Evolutionary conservation across 1,140 invertebrate genomes (phyloP).

Genomic region (Aethina tumida): DNA sequence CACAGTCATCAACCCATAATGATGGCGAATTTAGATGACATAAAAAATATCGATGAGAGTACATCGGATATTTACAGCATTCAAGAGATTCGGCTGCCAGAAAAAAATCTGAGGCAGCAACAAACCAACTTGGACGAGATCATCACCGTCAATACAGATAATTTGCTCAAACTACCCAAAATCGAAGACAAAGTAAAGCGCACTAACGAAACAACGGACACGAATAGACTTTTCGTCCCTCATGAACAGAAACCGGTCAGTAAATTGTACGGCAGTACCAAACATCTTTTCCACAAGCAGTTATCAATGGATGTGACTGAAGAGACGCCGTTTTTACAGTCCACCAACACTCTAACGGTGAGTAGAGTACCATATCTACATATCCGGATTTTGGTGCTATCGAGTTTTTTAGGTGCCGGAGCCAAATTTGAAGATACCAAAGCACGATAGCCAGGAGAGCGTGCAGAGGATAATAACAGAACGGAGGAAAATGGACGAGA

Average conservation of each 20-base stretch:
- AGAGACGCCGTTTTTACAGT: constrained; percentile 29
- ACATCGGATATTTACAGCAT: constrained; percentile 33
- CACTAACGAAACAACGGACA: constrained; percentile 20
- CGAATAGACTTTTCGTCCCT: constrained; percentile 25
- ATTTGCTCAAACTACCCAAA: constrained; percentile 15
- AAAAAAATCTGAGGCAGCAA: constrained; percentile 13
- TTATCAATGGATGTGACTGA: constrained; percentile 29
- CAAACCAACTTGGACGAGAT: constrained; percentile 27
- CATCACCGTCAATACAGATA: constrained; percentile 5
- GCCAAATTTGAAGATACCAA: constrained; percentile 18
- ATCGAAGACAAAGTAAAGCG: constrained; percentile 16
- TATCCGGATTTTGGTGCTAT: constrained; percentile 4
- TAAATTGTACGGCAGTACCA: constrained; percentile 36
- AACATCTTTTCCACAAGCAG: constrained; percentile 34
- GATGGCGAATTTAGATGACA: constrained; percentile 26
- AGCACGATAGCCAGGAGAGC: constrained; percentile 33
- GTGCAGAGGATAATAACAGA: constrained; percentile 34
- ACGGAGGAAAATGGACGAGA: constrained; percentile 31
- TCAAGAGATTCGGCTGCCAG: constrained; percentile 17
- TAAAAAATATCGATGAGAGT: constrained; percentile 33
- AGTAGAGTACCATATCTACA: neutral
- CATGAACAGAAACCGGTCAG: constrained; percentile 26
- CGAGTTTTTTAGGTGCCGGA: constrained; percentile 8
- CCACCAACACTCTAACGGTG: constrained; percentile 8
- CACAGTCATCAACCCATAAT: constrained; percentile 32